Conservation (phyloP, 2,888 invertebrate genomes). For the Tenodera sinensis region DNA sequence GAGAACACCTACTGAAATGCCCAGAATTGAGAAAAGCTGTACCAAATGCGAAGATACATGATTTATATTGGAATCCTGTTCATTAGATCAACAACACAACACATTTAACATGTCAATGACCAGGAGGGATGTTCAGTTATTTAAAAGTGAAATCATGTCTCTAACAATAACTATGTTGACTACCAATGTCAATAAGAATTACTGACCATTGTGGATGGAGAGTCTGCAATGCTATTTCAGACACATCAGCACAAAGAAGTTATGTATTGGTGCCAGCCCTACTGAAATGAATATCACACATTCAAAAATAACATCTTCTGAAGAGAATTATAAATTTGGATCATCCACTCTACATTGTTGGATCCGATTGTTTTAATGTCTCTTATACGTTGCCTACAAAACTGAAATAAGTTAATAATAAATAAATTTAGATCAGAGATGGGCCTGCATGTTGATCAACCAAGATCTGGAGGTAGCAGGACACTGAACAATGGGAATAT, state of each 20-base stretch:
- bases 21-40: no score
- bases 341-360: constrained; percentile 37
- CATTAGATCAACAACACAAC: no score
- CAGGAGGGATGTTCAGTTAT: constrained; percentile 22
- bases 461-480: no score
- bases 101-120: no score
- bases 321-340: constrained; percentile 26
- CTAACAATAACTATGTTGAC: not conserved
- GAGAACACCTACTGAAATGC: no score
- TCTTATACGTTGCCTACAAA: constrained; percentile 33
- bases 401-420: no score
- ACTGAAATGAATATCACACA: constrained; percentile 20
- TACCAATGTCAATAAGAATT: constrained; percentile 23
- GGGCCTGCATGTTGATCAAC: no score
- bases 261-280: constrained; percentile 31
- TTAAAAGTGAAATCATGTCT: constrained; percentile 24
- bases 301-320: not conserved
- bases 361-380: constrained; percentile 38
- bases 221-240: constrained; percentile 31
- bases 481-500: no score
- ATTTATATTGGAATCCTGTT: no score
- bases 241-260: constrained; percentile 29
- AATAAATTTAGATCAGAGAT: no score
- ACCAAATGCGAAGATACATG: no score
- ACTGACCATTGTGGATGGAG: constrained; percentile 33